Conservation (phyloP, 2,888 invertebrate genomes). For the Euplexia lucipara region DNA sequence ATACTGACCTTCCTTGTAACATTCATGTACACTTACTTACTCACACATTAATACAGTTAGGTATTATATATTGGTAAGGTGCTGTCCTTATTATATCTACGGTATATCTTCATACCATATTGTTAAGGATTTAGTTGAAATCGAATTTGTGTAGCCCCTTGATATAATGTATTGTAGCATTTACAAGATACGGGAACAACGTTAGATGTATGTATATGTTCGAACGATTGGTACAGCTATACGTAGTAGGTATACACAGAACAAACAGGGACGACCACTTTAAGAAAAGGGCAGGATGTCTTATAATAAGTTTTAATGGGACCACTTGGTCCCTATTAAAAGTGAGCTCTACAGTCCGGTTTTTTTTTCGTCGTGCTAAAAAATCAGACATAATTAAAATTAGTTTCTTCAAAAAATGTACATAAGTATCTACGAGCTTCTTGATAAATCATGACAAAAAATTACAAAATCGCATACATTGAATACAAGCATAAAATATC, state of each 20-base stretch:
- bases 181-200: not conserved
- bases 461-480: not conserved
- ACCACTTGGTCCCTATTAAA: not conserved
- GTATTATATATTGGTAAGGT: too few species aligned
- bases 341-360: not conserved
- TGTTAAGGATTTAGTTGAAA: not conserved
- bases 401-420: not conserved
- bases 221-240: not conserved
- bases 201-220: not conserved
- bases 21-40: too few species aligned
- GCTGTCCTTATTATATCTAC: slow-evolving; percentile 10
- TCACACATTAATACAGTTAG: too few species aligned
- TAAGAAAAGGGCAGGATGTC: not conserved
- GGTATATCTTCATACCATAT: slow-evolving; percentile 4
- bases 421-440: not conserved
- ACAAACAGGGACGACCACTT: not conserved
- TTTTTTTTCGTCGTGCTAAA: too few species aligned
- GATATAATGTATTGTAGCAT: slow-evolving; percentile 8
- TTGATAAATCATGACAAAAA: not conserved
- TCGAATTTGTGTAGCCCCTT: slow-evolving; percentile 1
- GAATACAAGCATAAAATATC: not conserved
- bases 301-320: not conserved
- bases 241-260: too few species aligned
- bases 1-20: not conserved
- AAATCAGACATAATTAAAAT: not conserved